Evolutionary conservation across 2,113 vertebrate species (phyloP), one percentile per base, ranked within the genome.

Genomic region (Todiramphus chloris): DNA sequence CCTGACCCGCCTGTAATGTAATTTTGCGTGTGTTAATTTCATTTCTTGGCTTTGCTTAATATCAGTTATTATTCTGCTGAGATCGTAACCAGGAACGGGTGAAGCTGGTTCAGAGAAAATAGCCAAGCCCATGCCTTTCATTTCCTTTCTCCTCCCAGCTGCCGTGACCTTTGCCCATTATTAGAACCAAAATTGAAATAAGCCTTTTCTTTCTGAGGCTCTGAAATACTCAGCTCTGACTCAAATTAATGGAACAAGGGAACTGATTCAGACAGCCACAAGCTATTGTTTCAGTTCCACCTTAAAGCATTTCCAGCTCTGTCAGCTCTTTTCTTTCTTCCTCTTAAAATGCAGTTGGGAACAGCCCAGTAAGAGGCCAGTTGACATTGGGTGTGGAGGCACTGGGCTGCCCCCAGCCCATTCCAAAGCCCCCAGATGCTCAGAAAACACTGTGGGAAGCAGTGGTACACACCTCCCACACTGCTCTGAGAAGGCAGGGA

Each of bases 51-150:
- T 94, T 96, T 94, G 80, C 90, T 94, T 91, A 93, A 92, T 94
- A 96, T 95, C 93, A 96, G 88, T 95, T 93, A 93, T 94, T 95
- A 95, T 90, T 96, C 92, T 96, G 91, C 92, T 95, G 94, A 96
- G 91, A 95, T 76, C 0, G 25, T 95, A 89, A 96, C 88, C 90
- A 91, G 88, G 83, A 92, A 94, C 14, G 33, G 86, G 94, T 91
- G 93, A 96, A 96, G 96, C 93, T 83, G 92, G 91, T 96, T 96
- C 94, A 63, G 83, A 96, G 87, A 94, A 96, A 96, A 96, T 5
- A 94, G 80, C 84, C 90, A 62, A 91, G 92, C 91, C 89, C 74
- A 2, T 62, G 90, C 81, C 94, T 96, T 96, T 96, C 89, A 82
- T 96, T 96, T 96, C 93, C 83, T 87, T 74, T 92, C 96, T 93